phyloP scores from a whole-genome alignment of 2,797 vertebrate species.

The Chloroceryle amazona region DNA sequence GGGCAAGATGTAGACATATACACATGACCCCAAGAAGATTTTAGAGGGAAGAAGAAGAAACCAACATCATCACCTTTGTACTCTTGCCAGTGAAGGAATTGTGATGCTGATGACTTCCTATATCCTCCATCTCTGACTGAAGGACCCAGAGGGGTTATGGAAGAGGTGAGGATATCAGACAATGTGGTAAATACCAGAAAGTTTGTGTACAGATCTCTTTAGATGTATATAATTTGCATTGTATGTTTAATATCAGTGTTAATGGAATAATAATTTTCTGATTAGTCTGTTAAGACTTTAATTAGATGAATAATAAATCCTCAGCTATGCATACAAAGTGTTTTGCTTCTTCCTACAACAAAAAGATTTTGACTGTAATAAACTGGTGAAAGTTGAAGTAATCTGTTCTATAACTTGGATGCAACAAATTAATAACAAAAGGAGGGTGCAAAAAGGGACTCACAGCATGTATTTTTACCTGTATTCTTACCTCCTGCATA shows the following conservation, averaged over 20 bases:
- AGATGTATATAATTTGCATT: not conserved
- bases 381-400: not conserved
- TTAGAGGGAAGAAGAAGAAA: not conserved
- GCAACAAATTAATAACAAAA: not conserved
- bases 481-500: not conserved
- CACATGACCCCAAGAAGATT: not conserved
- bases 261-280: not conserved
- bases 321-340: not conserved
- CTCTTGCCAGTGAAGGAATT: not conserved
- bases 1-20: not conserved
- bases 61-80: not conserved
- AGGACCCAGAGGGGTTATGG: not conserved
- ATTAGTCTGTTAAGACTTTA: not conserved
- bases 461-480: not conserved
- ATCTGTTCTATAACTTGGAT: not conserved
- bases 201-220: not conserved
- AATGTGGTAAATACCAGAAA: not conserved
- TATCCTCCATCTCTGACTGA: not conserved
- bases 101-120: not conserved
- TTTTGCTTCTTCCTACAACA: not conserved
- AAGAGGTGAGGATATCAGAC: not conserved
- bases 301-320: slow-evolving; percentile 1
- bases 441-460: not conserved
- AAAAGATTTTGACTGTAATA: not conserved
- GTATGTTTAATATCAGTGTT: not conserved